phyloP scores from a whole-genome alignment of 2,113 vertebrate genomes.

The Dissostichus mawsoni region DNA sequence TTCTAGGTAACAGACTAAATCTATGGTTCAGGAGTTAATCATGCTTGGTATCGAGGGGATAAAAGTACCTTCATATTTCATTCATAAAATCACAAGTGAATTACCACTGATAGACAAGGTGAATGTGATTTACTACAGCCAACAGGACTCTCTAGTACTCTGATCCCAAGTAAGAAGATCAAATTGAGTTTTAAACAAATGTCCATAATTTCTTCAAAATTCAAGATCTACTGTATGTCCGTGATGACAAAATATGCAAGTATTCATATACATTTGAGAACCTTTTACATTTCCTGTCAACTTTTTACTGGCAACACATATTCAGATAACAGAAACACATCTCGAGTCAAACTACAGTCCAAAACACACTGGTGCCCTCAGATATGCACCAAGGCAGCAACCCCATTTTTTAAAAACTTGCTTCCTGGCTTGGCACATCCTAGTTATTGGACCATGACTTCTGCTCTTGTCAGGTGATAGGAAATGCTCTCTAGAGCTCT shows the following conservation, averaged over 20 bases:
- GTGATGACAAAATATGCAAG: not conserved
- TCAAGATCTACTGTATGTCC: not conserved
- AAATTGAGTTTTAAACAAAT: not conserved
- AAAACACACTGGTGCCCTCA: slow-evolving; percentile 14
- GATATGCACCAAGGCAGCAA: slow-evolving; percentile 23
- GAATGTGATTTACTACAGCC: not conserved
- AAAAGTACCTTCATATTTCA: not conserved
- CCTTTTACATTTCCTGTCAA: not conserved
- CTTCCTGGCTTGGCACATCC: slow-evolving; percentile 31
- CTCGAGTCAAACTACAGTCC: not conserved
- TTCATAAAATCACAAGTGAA: slow-evolving; percentile 24
- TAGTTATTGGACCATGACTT: slow-evolving; percentile 48
- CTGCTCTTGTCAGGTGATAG: slow-evolving; percentile 43
- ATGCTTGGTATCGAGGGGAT: slow-evolving; percentile 19
- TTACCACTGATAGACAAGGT: slow-evolving; percentile 16
- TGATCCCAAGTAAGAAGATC: not conserved
- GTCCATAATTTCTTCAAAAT: not conserved
- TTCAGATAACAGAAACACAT: not conserved
- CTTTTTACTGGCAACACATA: not conserved
- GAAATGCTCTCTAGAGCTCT: slow-evolving; percentile 27
- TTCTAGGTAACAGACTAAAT: not conserved
- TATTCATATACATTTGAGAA: not conserved
- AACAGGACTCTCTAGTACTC: not conserved
- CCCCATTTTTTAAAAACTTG: slow-evolving; percentile 23
- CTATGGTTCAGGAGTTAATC: slow-evolving; percentile 23